These are phyloP conservation scores for Drosophila repletoides DNA, from an alignment of 1,140 invertebrate genomes.

Conservation along the genomic window DNA sequence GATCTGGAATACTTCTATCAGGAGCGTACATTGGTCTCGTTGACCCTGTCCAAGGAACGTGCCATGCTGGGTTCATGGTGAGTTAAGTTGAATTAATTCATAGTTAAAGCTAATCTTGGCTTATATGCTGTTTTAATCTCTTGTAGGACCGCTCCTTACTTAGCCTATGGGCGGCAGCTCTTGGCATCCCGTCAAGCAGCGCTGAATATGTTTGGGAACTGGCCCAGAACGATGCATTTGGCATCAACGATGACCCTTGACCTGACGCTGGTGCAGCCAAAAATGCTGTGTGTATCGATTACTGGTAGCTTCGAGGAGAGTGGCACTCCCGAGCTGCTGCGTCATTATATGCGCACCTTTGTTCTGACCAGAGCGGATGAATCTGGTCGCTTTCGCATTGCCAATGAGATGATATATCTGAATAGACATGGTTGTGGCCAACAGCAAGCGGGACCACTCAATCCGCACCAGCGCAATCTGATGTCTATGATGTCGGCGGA, in stretches of 20 bases:
- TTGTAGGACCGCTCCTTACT: slow-evolving; percentile 4
- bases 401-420: slow-evolving; percentile 32
- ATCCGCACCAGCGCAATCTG: not conserved
- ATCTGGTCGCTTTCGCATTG: slow-evolving; percentile 20
- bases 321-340: not conserved
- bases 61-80: slow-evolving; percentile 1
- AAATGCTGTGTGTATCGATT: slow-evolving; percentile 9
- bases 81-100: not conserved
- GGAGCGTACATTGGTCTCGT: not conserved
- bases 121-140: not conserved
- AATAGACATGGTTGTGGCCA: not conserved
- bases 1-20: slow-evolving; percentile 16
- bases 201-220: slow-evolving; percentile 10
- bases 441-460: not conserved
- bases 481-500: slow-evolving; percentile 3
- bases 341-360: slow-evolving; percentile 25
- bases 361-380: not conserved
- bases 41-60: not conserved
- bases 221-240: slow-evolving; percentile 23
- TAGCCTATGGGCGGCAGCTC: not conserved
- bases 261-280: slow-evolving; percentile 1
- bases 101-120: too few species aligned
- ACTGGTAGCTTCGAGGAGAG: slow-evolving; percentile 20
- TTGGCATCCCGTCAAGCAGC: not conserved
- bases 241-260: slow-evolving; percentile 24